Evolutionary conservation across 2,113 vertebrate species (phyloP).

Genomic region (Petroica traversi): DNA sequence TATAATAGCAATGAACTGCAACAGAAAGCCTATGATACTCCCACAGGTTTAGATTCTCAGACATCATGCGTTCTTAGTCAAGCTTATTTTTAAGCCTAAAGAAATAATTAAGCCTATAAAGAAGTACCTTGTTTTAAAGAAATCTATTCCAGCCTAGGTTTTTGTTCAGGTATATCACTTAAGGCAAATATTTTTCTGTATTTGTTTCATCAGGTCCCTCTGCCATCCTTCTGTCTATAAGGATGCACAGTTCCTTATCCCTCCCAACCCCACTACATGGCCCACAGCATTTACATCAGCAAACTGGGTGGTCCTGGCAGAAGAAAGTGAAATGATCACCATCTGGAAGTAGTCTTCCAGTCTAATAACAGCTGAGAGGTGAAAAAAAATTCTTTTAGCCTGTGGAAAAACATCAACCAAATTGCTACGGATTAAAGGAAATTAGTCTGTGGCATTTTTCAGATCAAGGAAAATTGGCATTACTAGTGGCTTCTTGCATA

Average conservation of each 20-base stretch:
- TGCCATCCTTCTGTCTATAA: background rate
- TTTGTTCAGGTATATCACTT: background rate
- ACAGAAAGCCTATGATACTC: background rate
- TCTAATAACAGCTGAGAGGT: background rate
- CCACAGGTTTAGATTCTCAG: background rate
- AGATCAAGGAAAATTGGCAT: background rate
- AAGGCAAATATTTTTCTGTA: background rate
- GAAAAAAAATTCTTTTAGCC: background rate
- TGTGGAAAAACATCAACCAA: background rate
- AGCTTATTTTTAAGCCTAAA: background rate
- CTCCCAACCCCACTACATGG: background rate
- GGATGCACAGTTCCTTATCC: background rate
- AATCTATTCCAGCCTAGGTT: background rate
- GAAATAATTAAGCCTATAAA: background rate
- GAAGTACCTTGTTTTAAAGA: background rate
- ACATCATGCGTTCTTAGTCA: background rate
- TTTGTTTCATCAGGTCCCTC: background rate
- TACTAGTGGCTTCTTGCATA: background rate
- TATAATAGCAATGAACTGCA: background rate
- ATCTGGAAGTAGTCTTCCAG: conserved; percentile 24
- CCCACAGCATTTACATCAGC: background rate
- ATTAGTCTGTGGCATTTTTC: background rate
- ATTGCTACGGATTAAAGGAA: background rate
- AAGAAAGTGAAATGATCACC: background rate
- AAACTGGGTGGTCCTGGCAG: background rate